Conservation (phyloP, 2,113 vertebrate species). For the Myiopsitta monachus region DNA sequence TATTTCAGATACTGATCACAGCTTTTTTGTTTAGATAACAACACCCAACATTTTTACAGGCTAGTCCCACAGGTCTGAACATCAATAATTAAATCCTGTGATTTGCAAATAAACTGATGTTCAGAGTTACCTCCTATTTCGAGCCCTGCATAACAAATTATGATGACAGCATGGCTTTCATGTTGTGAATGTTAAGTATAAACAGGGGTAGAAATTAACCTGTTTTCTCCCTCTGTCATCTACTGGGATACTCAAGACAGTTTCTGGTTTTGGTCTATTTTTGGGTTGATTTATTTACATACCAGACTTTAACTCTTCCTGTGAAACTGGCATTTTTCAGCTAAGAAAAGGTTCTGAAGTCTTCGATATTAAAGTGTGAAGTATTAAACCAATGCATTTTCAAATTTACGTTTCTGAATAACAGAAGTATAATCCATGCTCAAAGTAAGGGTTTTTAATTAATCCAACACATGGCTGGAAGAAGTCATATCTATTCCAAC, state of each 20-base stretch:
- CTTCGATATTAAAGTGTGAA: not conserved
- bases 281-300: not conserved
- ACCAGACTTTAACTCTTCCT: slow-evolving; percentile 1
- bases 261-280: not conserved
- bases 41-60: slow-evolving; percentile 4
- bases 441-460: slow-evolving; percentile 17
- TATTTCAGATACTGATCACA: slow-evolving; percentile 43
- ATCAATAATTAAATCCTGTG: slow-evolving; percentile 9
- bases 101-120: slow-evolving; percentile 40
- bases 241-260: slow-evolving; percentile 17
- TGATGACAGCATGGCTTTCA: slow-evolving; percentile 61
- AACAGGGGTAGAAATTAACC: slow-evolving; percentile 83
- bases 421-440: not conserved
- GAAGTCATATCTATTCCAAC: slow-evolving; percentile 20
- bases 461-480: slow-evolving; percentile 29
- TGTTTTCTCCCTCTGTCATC: slow-evolving; percentile 56
- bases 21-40: slow-evolving; percentile 16
- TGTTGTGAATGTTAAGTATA: slow-evolving; percentile 61
- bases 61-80: slow-evolving; percentile 25
- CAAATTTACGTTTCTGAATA: slow-evolving; percentile 28
- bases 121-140: slow-evolving; percentile 56
- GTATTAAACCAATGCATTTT: slow-evolving; percentile 29
- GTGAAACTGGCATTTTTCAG: slow-evolving; percentile 43
- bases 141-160: slow-evolving; percentile 73
- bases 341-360: slow-evolving; percentile 34